These are phyloP conservation scores for Drosophila aldrichi DNA, from an alignment of 2,888 invertebrate species.

Conservation along the genomic window DNA sequence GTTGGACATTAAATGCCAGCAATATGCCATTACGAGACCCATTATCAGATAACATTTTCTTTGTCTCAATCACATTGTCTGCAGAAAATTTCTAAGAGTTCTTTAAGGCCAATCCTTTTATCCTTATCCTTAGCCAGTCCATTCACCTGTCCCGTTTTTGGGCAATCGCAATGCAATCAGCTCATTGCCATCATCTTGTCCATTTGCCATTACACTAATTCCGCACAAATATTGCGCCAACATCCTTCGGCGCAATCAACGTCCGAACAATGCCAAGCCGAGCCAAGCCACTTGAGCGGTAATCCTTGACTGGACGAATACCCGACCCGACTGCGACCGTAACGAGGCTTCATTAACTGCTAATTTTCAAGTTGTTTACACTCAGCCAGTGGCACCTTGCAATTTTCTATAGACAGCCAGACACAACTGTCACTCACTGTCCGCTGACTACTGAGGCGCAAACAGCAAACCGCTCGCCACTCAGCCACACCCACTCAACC, in stretches of 20 bases:
- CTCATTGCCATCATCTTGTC: constrained; percentile 36
- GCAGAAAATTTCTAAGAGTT: neutral
- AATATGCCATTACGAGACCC: neutral
- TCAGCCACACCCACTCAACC: constrained; percentile 5
- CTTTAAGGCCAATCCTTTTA: neutral
- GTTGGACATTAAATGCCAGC: neutral
- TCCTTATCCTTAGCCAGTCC: neutral
- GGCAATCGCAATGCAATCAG: constrained; percentile 44
- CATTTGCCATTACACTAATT: constrained; percentile 66
- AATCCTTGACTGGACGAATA: constrained; percentile 18
- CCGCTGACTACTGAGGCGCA: constrained; percentile 58
- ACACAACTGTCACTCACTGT: constrained; percentile 73
- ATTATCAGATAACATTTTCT: neutral
- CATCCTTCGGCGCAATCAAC: constrained; percentile 66
- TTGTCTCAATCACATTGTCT: neutral
- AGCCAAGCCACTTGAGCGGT: constrained; percentile 22
- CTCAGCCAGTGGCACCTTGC: constrained; percentile 63
- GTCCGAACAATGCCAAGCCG: constrained; percentile 36
- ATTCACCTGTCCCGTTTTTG: neutral
- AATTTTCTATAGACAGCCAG: constrained; percentile 43
- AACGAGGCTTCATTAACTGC: constrained; percentile 78
- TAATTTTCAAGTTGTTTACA: constrained; percentile 80
- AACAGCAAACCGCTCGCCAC: constrained; percentile 37
- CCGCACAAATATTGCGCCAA: constrained; percentile 67
- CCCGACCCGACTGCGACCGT: constrained; percentile 20